Conservation (phyloP, 2,113 vertebrate genomes). For the Megaceryle torquata region DNA sequence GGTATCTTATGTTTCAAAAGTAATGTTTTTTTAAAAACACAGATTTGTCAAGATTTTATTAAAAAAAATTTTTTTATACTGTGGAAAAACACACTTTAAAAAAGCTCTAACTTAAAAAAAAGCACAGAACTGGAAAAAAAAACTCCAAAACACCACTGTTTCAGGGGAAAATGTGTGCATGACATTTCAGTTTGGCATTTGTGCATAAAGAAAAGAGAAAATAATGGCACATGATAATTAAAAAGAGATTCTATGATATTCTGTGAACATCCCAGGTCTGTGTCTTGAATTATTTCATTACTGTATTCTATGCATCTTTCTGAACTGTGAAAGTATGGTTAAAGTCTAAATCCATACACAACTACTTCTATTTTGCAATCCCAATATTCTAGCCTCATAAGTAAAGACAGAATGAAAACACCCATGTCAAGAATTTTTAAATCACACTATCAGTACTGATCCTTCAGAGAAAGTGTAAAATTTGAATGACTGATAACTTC, state of each 20-base stretch:
- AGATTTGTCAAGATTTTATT: constrained; percentile 63
- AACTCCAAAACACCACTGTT: neutral
- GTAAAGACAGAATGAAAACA: constrained; percentile 72
- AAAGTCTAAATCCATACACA: constrained; percentile 32
- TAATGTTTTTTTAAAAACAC: constrained; percentile 50
- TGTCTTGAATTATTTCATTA: constrained; percentile 10
- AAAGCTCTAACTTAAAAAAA: constrained; percentile 11
- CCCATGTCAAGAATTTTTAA: constrained; percentile 74
- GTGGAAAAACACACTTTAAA: constrained; percentile 34
- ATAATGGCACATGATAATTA: constrained; percentile 72
- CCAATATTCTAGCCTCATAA: constrained; percentile 41
- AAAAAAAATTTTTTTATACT: constrained; percentile 48
- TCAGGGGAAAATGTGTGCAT: constrained; percentile 68
- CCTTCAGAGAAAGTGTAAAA: constrained; percentile 69
- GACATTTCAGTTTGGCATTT: constrained; percentile 78
- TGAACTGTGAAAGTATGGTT: constrained; percentile 20
- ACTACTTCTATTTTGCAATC: constrained; percentile 24
- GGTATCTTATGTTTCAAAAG: constrained; percentile 47
- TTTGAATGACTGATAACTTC: constrained; percentile 68
- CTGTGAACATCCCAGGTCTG: neutral
- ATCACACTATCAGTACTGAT: constrained; percentile 76
- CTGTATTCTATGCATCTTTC: constrained; percentile 39
- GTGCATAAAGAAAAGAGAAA: constrained; percentile 65
- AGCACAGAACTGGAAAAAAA: neutral
- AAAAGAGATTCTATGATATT: constrained; percentile 29